Evolutionary conservation across 2,797 vertebrate genomes (phyloP).

Genomic region (Rhinogobio ventralis): DNA sequence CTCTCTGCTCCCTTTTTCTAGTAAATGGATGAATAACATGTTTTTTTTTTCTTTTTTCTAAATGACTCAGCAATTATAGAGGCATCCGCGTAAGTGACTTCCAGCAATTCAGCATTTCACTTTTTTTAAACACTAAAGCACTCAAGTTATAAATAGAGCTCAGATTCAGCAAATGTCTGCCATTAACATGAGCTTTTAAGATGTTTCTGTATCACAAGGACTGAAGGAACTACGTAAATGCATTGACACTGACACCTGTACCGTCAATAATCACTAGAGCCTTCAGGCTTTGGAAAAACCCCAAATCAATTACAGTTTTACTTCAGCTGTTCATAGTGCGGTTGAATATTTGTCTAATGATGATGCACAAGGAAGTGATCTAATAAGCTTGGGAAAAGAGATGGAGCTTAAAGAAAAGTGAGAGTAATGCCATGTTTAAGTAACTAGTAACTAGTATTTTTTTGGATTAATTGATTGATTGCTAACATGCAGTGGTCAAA

Average conservation of each 20-base stretch:
- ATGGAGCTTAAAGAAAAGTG: conserved; percentile 35
- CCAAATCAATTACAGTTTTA: conserved; percentile 51
- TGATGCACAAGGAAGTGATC: conserved; percentile 49
- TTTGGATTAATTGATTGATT: conserved; percentile 44
- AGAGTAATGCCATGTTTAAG: conserved; percentile 48
- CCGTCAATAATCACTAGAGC: conserved; percentile 48
- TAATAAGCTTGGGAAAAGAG: conserved; percentile 32
- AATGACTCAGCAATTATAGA: conserved; percentile 25
- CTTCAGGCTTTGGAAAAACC: conserved; percentile 45
- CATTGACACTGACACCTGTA: conserved; percentile 24
- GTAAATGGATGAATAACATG: not conserved
- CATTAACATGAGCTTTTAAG: conserved; percentile 4
- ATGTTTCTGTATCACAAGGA: not conserved
- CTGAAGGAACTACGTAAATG: not conserved
- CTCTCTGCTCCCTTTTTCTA: not conserved
- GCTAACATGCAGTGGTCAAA: not conserved
- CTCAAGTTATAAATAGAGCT: conserved; percentile 39
- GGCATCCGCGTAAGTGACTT: conserved; percentile 13
- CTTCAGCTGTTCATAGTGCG: conserved; percentile 7
- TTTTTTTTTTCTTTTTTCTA: not conserved
- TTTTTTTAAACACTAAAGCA: conserved; percentile 14
- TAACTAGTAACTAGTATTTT: conserved; percentile 51
- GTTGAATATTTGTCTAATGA: conserved; percentile 45
- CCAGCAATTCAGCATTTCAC: conserved; percentile 17
- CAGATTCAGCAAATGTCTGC: conserved; percentile 26